Percentiles rank a stretch among this genome's conserved stretches.
phyloP scores from a whole-genome alignment of 2,797 vertebrate genomes.

The Falco novaeseelandiae region DNA sequence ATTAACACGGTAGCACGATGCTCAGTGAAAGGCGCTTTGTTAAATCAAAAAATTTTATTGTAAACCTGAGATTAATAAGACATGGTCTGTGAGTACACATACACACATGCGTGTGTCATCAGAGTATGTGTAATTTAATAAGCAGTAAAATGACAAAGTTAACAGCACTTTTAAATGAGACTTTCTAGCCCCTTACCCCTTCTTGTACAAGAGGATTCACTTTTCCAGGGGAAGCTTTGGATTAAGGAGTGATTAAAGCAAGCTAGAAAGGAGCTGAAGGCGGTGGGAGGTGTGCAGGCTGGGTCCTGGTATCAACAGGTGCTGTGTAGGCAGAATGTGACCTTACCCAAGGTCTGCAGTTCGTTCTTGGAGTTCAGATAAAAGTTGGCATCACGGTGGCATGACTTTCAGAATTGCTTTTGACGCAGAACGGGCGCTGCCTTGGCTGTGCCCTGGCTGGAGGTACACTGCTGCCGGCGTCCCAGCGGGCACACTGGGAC shows the following conservation, averaged over 20 bases:
- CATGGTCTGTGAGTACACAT: not conserved
- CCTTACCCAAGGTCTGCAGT: not conserved
- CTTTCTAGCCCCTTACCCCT: not conserved
- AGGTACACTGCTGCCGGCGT: not conserved
- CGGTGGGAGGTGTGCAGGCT: not conserved
- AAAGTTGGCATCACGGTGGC: not conserved
- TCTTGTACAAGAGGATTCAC: not conserved
- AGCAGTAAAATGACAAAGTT: not conserved
- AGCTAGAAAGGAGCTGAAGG: not conserved
- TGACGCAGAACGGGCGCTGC: not conserved
- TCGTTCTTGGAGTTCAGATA: not conserved
- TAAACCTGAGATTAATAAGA: not conserved
- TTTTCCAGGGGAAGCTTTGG: not conserved
- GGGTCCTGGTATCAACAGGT: not conserved
- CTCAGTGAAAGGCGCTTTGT: not conserved
- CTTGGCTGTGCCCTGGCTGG: not conserved
- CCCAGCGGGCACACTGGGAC: not conserved
- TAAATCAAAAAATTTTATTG: not conserved
- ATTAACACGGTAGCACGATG: not conserved
- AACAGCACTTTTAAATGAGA: not conserved
- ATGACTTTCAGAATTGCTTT: not conserved
- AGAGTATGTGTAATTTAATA: not conserved
- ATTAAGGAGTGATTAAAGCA: not conserved
- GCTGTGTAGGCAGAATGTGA: not conserved
- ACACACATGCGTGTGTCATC: not conserved